A percentile compares a stretch with the other conserved stretches of the same genome.
Conservation (phyloP, 2,113 vertebrate species). For the Cyanocitta stelleri region DNA sequence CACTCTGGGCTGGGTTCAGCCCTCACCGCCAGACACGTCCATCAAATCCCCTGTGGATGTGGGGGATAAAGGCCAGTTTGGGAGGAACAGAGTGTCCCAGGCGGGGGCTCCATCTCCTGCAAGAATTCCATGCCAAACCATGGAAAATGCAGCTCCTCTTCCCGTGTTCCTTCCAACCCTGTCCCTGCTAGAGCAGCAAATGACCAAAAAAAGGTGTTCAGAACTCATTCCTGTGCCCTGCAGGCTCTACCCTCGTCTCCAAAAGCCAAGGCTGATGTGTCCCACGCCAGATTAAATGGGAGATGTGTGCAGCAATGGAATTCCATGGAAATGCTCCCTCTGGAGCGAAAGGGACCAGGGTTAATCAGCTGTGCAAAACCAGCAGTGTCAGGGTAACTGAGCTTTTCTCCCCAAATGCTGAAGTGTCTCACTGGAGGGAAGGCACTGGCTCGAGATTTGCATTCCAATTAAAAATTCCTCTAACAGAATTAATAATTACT, state of each 20-base stretch:
- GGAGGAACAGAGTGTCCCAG: neutral
- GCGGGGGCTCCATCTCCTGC: neutral
- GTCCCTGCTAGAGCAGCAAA: neutral
- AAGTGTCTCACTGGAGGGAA: neutral
- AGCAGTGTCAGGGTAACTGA: conserved; percentile 50
- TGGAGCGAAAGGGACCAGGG: conserved; percentile 38
- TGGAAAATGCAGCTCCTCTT: neutral
- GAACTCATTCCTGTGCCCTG: conserved; percentile 59
- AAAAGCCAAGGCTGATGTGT: conserved; percentile 67
- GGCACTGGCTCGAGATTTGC: neutral
- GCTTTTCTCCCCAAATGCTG: neutral
- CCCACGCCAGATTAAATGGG: conserved; percentile 66
- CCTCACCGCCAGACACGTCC: neutral
- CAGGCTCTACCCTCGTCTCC: conserved; percentile 65
- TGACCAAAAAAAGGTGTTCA: neutral
- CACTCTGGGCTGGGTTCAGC: fast-evolving
- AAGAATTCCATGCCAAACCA: neutral
- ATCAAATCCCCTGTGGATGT: fast-evolving
- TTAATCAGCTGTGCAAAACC: conserved; percentile 65
- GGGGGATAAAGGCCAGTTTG: too few species aligned
- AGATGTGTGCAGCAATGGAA: conserved; percentile 61
- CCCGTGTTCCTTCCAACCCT: conserved; percentile 1
- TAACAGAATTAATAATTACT: neutral
- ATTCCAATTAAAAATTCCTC: neutral
- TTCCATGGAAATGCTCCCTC: conserved; percentile 66